Evolutionary conservation across 2,797 vertebrate genomes (phyloP), one percentile per base, ranked within the genome.

Genomic region (Astyanax mexicanus): DNA sequence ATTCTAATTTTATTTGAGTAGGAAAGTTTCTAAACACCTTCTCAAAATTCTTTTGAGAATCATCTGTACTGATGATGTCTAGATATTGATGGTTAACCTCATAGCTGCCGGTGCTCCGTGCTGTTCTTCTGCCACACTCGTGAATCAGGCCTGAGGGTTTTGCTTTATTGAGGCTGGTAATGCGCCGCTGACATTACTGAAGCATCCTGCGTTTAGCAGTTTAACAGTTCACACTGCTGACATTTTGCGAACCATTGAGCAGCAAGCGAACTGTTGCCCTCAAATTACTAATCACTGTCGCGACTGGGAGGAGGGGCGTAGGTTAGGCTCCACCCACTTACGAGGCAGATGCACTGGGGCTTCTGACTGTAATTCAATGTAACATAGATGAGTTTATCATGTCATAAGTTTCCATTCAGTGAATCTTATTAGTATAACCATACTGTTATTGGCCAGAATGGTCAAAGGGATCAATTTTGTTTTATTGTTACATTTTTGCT

Each of bases 181-280:
- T 57, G 27, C 51, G 10, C 69, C 47, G 42, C 49, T 49, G 57
- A 38, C 73, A 62, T 61, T 35, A 35, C 5, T 0, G 27, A 27
- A 37, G 13, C 19, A 10, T 49, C 32, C 10, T 47, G 57, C 40
- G 35, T 58, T 80, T 79, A 62, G 61, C 52, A 25, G 35, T 58
- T 80, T 79, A 62, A 61, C 52, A 25, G 51, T 72, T 32, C 51
- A 44, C 54, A 35, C 32, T 19, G 49, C 55, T 67, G 69, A 76
- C 65, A 76, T 80, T 81, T 83, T 72, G 68, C 55, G 27, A 84
- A 71, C 78, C 66, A 78, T 55, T 74, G 55, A 82, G 70, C 75
- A 69, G 72, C 23, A 47, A 77, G 52, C 57, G 71, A 45, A 79
- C 74, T 25, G 27, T 54, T 75, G 37, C n/a, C 37, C 74, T 55